Conservation (phyloP, 2,797 vertebrate genomes). For the Anguilla marmorata region DNA sequence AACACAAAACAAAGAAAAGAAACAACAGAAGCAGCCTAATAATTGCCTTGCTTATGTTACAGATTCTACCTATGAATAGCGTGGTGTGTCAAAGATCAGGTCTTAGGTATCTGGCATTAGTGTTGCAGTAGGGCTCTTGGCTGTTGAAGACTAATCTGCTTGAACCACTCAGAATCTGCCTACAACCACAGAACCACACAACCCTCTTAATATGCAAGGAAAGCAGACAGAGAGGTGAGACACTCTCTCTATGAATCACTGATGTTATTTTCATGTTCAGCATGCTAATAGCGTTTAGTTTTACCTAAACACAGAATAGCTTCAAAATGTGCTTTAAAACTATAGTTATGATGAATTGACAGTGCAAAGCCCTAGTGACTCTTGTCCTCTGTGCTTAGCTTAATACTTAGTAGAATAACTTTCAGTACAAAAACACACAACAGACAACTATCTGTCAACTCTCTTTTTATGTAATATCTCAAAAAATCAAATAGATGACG, state of each 20-base stretch:
- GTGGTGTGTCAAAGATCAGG: not conserved
- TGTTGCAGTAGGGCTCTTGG: not conserved
- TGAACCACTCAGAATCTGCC: constrained; percentile 1
- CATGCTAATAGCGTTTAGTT: constrained; percentile 35
- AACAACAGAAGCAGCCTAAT: not conserved
- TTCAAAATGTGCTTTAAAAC: not conserved
- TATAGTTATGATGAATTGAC: not conserved
- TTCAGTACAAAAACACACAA: not conserved
- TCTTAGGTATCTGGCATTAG: not conserved
- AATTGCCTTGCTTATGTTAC: not conserved
- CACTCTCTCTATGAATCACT: constrained; percentile 59
- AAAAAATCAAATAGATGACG: not conserved
- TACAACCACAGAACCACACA: constrained; percentile 36
- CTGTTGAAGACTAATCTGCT: not conserved
- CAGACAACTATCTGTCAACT: not conserved
- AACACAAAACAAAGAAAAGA: not conserved
- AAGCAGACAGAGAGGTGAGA: constrained; percentile 60
- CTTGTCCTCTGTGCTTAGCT: not conserved
- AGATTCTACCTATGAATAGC: not conserved
- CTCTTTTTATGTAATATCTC: not conserved
- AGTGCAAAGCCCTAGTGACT: not conserved
- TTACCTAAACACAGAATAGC: too few species aligned
- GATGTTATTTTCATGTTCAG: constrained; percentile 51
- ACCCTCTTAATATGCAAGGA: constrained; percentile 17
- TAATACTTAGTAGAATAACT: not conserved